These are phyloP conservation scores for Urocolius indicus DNA, from an alignment of 2,113 vertebrate genomes.

Conservation along the genomic window DNA sequence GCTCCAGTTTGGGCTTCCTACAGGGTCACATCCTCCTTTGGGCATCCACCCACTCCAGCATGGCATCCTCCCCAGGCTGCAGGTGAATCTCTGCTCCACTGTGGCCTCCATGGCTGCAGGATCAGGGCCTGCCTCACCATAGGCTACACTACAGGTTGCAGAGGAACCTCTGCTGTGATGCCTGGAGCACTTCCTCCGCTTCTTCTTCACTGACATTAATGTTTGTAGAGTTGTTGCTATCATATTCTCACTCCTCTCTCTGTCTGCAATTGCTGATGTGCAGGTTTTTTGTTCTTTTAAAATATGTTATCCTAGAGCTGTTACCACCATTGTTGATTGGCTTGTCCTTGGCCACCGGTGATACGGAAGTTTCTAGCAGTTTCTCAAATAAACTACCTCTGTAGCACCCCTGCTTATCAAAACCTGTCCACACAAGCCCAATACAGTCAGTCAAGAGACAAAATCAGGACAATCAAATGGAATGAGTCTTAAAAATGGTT, in stretches of 20 bases:
- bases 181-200: background rate
- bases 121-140: background rate
- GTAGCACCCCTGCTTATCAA: background rate
- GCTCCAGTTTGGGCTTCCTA: background rate
- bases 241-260: background rate
- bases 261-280: background rate
- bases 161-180: background rate
- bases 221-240: background rate
- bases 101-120: background rate
- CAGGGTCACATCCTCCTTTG: background rate
- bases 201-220: background rate
- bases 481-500: background rate
- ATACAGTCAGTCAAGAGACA: background rate
- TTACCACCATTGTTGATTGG: background rate
- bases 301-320: background rate
- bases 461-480: background rate
- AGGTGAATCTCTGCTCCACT: background rate
- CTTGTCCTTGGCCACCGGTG: background rate
- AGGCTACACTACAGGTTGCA: background rate
- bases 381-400: background rate
- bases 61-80: background rate
- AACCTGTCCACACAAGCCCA: background rate
- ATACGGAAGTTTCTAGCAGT: background rate
- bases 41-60: background rate
- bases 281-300: background rate